Conservation (phyloP, 2,113 vertebrate genomes). For the Copsychus sechellarum region DNA sequence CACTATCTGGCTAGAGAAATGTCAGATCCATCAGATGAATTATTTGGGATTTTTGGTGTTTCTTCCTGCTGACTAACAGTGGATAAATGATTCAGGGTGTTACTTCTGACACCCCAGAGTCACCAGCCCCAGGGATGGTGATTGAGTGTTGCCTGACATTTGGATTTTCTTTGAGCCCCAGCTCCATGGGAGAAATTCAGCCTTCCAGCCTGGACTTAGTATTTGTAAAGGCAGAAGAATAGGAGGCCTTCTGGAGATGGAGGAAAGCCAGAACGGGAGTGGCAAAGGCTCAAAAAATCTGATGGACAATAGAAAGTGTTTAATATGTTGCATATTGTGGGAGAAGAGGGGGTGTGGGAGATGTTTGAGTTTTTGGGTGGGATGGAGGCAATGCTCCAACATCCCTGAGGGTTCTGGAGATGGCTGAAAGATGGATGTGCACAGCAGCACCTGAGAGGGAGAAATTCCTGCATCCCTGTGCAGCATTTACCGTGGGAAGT, state of each 20-base stretch:
- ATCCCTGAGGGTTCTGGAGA: background rate
- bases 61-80: background rate
- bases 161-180: background rate
- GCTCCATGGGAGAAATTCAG: background rate
- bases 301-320: slow-evolving; percentile 10
- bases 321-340: background rate
- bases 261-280: background rate
- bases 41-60: background rate
- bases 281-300: background rate
- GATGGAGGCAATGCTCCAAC: background rate
- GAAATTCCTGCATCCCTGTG: background rate
- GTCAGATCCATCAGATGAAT: background rate
- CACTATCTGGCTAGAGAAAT: background rate
- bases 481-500: background rate
- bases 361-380: background rate
- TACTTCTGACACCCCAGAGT: background rate
- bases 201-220: background rate
- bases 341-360: background rate
- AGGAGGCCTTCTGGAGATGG: slow-evolving; percentile 9
- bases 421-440: background rate
- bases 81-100: background rate
- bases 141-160: background rate
- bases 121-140: background rate
- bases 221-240: background rate
- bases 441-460: background rate